Conservation (phyloP, 2,797 vertebrate species). For the Enteromius fasciolatus region DNA sequence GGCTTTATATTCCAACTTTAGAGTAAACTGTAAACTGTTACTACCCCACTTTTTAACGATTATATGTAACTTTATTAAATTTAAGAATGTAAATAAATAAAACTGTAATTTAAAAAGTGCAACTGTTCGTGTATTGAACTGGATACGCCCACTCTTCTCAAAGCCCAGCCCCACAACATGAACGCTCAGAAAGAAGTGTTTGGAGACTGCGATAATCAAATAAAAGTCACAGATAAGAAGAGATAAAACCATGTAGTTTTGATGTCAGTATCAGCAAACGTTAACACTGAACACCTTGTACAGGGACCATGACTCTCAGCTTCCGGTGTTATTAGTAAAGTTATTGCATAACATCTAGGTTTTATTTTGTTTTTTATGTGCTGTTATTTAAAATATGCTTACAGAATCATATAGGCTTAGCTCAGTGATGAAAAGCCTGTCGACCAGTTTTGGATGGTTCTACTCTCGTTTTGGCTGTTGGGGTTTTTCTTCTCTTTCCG, state of each 20-base stretch:
- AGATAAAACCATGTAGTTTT: neutral
- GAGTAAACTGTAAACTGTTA: neutral
- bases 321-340: neutral
- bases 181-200: neutral
- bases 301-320: neutral
- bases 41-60: neutral
- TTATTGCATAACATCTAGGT: too few relatives aligned
- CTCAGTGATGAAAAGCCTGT: neutral
- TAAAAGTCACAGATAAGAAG: neutral
- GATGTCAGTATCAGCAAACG: neutral
- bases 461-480: neutral
- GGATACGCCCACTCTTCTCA: neutral
- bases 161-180: neutral
- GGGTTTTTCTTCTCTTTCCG: neutral
- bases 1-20: neutral
- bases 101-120: neutral
- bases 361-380: neutral
- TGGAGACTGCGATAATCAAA: neutral
- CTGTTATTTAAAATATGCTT: neutral
- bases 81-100: too few relatives aligned
- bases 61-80: neutral
- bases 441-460: neutral
- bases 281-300: neutral
- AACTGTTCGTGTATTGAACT: neutral
- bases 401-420: neutral